A percentile compares a stretch with the other conserved stretches of the same genome.
phyloP scores from a whole-genome alignment of 2,888 invertebrate species.

The Agriopis aurantiaria region DNA sequence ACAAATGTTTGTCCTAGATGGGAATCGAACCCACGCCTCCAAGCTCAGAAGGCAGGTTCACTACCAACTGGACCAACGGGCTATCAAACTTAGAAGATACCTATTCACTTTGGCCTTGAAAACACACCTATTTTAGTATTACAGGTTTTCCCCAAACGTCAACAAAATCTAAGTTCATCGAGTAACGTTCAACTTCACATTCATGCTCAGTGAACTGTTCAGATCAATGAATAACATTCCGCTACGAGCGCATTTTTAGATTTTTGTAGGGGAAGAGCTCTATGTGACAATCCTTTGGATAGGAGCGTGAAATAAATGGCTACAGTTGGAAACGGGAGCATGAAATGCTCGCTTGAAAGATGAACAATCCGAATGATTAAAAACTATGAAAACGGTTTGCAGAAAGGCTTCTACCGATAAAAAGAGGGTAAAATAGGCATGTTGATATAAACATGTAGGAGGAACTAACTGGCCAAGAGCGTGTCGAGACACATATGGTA shows the following conservation, averaged over 20 bases:
- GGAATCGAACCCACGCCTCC: no score
- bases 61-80: no score
- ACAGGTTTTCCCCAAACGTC: neutral
- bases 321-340: neutral
- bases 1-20: no score
- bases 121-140: no score
- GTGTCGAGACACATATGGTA: no score
- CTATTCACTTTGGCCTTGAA: no score
- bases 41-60: no score
- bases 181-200: constrained; percentile 14
- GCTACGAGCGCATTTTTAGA: constrained; percentile 9
- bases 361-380: neutral
- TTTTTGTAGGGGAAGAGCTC: constrained; percentile 8
- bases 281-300: constrained; percentile 8
- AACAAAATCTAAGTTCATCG: constrained; percentile 15
- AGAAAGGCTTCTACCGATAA: neutral
- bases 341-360: neutral
- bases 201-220: constrained; percentile 27
- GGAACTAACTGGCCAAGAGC: no score
- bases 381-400: neutral
- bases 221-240: constrained; percentile 22
- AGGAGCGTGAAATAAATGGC: constrained; percentile 1
- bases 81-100: no score
- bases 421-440: neutral
- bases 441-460: no score